Base-by-base conservation (phyloP, 2,888 invertebrate species). In the Polyommatus iphigenia region DNA sequence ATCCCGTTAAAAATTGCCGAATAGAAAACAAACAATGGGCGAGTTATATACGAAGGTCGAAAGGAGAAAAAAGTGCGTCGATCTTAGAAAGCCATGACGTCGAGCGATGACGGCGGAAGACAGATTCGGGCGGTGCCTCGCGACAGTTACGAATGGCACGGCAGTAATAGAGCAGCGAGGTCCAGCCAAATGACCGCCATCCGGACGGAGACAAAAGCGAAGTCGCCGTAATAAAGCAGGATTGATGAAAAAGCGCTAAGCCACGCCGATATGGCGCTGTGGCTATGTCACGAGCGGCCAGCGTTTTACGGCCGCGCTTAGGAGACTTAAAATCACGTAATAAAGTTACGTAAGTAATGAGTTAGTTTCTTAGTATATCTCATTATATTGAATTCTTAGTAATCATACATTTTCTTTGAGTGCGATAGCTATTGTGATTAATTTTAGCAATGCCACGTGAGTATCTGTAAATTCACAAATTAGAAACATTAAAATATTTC, bases 181-280 rank as follows among this genome's bases (percentile, higher is more conserved):
- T 89, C 90, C 88, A 90, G 85, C 93, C 89, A 93, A 93, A 93
- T 93, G 93, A 92, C 92, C 92, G 90, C 86, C 91, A 89, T 90
- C 90, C 89, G 89, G 91, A 87, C 88, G 90, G 87, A 91, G 93
- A 93, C 93, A 93, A 92, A 91, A 90, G 92, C 91, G 92, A 89
- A 91, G 90, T 91, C 90, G 86, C 89, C 87, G 93, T 93, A 94
- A 94, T 94, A 94, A 94, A 94, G 92, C 91, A 93, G 94, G 94
- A 94, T 94, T 94, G 94, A 94, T 94, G 94, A 94, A 94, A 94
- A 94, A 94, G 94, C 93, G 95, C 95, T 95, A 95, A 95, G 94
- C 94, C 93, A 90, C 91, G 93, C 94, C 94, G 94, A 93, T 94
- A 95, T 94, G 93, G 85, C 85, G 82, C 79, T 77, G 75, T 82